These are phyloP conservation scores for Epistrophe grossulariae DNA, from an alignment of 2,888 invertebrate genomes.

Conservation along the genomic window DNA sequence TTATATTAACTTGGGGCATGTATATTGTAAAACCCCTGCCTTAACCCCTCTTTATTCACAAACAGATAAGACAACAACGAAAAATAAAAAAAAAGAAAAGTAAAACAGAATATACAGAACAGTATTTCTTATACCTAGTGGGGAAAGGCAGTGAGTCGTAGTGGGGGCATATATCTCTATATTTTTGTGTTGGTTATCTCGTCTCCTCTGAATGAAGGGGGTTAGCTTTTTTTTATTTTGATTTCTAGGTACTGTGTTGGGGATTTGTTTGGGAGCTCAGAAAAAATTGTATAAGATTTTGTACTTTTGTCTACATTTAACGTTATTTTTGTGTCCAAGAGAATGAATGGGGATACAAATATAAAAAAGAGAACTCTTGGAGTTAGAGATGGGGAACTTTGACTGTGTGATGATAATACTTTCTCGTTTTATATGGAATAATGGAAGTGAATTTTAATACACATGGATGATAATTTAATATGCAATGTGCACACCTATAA, in stretches of 20 bases:
- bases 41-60: background rate
- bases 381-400: background rate
- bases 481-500: background rate
- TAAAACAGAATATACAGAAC: background rate
- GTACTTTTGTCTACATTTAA: background rate
- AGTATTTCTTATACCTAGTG: constrained; percentile 1
- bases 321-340: constrained; percentile 4
- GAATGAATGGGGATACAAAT: constrained; percentile 8
- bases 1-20: constrained; percentile 3
- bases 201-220: constrained; percentile 38
- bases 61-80: background rate
- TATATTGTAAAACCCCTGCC: background rate
- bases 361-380: background rate
- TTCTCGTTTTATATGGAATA: background rate
- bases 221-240: constrained; percentile 32
- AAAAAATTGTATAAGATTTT: constrained; percentile 11
- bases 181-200: constrained; percentile 15
- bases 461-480: no score
- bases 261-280: constrained; percentile 58
- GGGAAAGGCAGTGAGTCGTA: background rate
- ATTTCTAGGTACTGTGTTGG: constrained; percentile 51
- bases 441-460: background rate
- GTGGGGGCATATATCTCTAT: background rate
- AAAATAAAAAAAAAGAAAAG: background rate
- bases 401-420: background rate